Evolutionary conservation across 2,888 invertebrate species (phyloP).

Genomic region (Apotomis capreana): DNA sequence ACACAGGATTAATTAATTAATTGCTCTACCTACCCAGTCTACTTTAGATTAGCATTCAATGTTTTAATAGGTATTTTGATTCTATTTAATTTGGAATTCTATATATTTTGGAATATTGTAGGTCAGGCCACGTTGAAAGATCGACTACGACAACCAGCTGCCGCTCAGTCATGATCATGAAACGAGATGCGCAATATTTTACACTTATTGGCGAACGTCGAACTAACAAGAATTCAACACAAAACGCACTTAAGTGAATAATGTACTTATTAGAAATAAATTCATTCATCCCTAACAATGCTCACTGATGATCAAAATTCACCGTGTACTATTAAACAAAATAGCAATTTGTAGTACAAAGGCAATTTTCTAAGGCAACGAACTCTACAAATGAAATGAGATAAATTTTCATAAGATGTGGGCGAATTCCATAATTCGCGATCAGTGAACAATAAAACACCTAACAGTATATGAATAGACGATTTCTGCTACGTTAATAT

Average conservation of each 20-base stretch:
- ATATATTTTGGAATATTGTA: background rate
- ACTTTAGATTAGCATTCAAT: no score
- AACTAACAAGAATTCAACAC: slow-evolving; percentile 18
- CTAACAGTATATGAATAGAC: background rate
- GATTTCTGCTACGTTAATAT: slow-evolving; percentile 3
- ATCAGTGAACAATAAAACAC: slow-evolving; percentile 13
- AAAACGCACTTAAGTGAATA: background rate
- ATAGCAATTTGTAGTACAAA: background rate
- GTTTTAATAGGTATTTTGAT: background rate
- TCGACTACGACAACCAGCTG: slow-evolving; percentile 3
- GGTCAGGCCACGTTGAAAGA: background rate
- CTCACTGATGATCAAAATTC: background rate
- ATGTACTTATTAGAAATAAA: background rate
- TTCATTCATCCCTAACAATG: background rate
- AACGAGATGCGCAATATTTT: slow-evolving; percentile 10
- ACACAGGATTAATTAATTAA: no score
- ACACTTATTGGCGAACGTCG: slow-evolving; percentile 15
- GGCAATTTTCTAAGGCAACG: slow-evolving; percentile 19
- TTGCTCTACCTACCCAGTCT: background rate
- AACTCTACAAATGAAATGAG: slow-evolving; percentile 14
- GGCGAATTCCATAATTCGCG: slow-evolving; percentile 19
- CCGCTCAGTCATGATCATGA: background rate
- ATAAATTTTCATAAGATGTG: slow-evolving; percentile 27
- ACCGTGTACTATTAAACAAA: background rate
- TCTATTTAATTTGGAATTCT: background rate